A percentile compares a stretch with the other conserved stretches of the same genome.
Evolutionary conservation across 2,888 invertebrate species (phyloP).

Genomic region (Ichneumoninae sp.): DNA sequence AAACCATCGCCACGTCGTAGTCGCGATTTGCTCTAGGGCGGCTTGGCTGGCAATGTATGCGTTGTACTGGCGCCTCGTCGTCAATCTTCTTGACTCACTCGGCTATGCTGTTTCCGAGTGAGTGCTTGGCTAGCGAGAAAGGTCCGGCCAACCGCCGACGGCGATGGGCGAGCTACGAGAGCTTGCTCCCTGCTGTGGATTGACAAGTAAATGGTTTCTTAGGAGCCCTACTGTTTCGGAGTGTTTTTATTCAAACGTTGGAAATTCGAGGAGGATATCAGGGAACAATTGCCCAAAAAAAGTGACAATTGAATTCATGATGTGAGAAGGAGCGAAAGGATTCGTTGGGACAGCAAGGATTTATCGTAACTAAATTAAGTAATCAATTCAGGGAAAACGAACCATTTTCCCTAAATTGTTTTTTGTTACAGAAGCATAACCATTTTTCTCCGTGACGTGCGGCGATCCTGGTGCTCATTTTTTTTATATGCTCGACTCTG

Average conservation of each 20-base stretch:
- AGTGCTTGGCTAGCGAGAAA: background rate
- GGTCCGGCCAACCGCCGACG: background rate
- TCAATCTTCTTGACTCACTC: constrained; percentile 14
- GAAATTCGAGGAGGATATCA: background rate
- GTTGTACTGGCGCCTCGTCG: constrained; percentile 19
- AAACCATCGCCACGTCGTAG: constrained; percentile 65
- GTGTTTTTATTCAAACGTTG: background rate
- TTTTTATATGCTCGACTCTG: too few relatives aligned
- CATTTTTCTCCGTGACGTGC: too few relatives aligned
- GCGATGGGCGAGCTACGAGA: constrained; percentile 1
- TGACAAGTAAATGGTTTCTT: too few relatives aligned
- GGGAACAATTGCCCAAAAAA: too few relatives aligned
- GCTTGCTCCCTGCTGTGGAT: background rate
- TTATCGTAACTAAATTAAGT: too few relatives aligned
- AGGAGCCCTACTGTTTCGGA: constrained; percentile 3
- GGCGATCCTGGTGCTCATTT: too few relatives aligned
- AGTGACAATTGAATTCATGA: too few relatives aligned
- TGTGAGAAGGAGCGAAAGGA: too few relatives aligned
- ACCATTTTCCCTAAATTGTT: too few relatives aligned
- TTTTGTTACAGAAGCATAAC: too few relatives aligned
- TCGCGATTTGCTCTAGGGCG: constrained; percentile 25
- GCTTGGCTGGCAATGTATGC: constrained; percentile 6
- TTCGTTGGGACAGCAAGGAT: too few relatives aligned
- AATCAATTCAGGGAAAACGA: too few relatives aligned
- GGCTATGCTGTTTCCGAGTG: background rate